Base-by-base conservation (phyloP, 2,888 invertebrate species). In the Tiliacea aurago region DNA sequence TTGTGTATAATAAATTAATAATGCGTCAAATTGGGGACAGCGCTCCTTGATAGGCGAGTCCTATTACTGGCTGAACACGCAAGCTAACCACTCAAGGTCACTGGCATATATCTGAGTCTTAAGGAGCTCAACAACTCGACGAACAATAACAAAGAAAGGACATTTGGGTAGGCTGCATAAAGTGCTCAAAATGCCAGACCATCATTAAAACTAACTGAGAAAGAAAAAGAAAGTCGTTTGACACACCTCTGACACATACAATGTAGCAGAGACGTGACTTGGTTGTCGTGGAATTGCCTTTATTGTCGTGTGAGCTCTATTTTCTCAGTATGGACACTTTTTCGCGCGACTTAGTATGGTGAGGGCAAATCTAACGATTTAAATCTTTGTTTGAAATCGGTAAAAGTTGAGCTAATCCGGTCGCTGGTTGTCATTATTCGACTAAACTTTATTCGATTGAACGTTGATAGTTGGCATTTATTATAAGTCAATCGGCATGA, bases 401-500 rank as follows among this genome's bases (percentile, higher is more conserved):
- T 69, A 58, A 73, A 45, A 49, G 23, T 63, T 56, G n/a, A 61
- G 49, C 68, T 63, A 20, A 68, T 18, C 47, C 33, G 20, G 20
- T 53, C 13, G 47, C 63, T 74, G 43, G 43, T 55, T 20, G 49
- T 58, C n/a, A 59, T 43, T 65, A 70, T 0, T 73, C 71, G 76
- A 74, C 56, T 74, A 55, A 85, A 51, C 0, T 64, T 71, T 71
- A 73, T 58, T 73, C 73, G 73, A 77, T 80, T 76, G 15, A 41
- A 56, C 20, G 65, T 71, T 37, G 43, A 58, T 76, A 41, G 51
- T 70, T 73, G 59, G 69, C 64, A 63, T 85, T 72, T 70, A 74
- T 66, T 76, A 20, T 79, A 73, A 81, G 73, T 70, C 62, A 68
- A 85, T 76, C 76, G 76, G 76, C 79, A 73, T 72, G 78, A 84